These are phyloP conservation scores for Radopholus similis DNA, from an alignment of 1,140 invertebrate genomes.

Conservation along the genomic window DNA sequence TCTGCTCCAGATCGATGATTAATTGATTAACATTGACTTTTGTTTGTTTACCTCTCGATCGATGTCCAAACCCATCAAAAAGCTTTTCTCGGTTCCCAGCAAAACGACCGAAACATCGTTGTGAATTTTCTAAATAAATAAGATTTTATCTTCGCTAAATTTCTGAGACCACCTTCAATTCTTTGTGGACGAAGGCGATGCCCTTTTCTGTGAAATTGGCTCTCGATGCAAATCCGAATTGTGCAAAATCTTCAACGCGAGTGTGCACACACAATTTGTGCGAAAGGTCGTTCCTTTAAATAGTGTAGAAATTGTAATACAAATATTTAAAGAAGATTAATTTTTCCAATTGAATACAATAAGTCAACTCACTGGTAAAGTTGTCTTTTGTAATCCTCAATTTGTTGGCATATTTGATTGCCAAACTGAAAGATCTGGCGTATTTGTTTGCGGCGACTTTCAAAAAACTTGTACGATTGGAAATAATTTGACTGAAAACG, in stretches of 20 bases:
- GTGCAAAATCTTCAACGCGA: constrained; percentile 6
- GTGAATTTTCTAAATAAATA: not conserved
- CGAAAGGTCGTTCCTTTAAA: not conserved
- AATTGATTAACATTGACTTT: too few species aligned
- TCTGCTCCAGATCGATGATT: too few species aligned
- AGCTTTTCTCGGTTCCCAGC: not conserved
- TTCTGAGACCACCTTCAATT: not conserved
- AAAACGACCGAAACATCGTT: constrained; percentile 1
- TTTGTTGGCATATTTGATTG: not conserved
- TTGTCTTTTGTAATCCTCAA: not conserved
- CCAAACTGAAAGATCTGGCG: not conserved
- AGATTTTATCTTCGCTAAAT: not conserved
- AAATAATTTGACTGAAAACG: too few species aligned
- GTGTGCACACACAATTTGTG: constrained; percentile 15
- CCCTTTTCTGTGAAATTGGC: not conserved
- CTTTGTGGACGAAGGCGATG: not conserved
- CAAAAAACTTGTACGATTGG: too few species aligned
- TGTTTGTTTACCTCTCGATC: too few species aligned
- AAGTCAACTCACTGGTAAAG: not conserved
- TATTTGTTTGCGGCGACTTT: not conserved
- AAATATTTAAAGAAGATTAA: not conserved
- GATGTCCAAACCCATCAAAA: too few species aligned
- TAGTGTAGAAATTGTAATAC: not conserved
- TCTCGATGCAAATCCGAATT: not conserved
- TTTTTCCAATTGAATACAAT: not conserved